Evolutionary conservation across 2,888 invertebrate species (phyloP), one percentile per base, ranked within the genome.

Genomic region (Monoplex corrugatus): DNA sequence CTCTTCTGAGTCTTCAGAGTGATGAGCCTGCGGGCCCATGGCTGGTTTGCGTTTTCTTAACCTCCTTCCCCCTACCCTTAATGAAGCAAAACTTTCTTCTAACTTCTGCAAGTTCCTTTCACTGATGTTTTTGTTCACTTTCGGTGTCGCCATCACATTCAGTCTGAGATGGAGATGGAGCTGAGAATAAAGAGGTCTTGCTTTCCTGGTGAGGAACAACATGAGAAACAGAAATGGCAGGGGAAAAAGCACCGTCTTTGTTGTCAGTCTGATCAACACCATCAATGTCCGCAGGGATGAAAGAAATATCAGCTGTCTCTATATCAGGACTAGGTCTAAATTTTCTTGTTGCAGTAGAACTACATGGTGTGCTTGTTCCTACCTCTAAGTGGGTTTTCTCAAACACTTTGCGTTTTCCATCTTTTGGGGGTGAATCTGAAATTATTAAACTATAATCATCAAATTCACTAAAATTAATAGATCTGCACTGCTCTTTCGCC

Each of bases 371-470:
- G 88, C 94, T 94, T 8, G 94, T 94, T 86, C 93, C 93, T 1
- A 93, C 89, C 68, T 68, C 84, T 23, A 23, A 2, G n/a, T 35
- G 1, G 23, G 35, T 45, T 78, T 85, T 38, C 0, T 23, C 75
- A 1, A n/a, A 23, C 68, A 78, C 83, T 8, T 19, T 35, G 19
- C 10, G 23, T 19, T 80, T 80, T 80, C 43, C 78, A 3, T 78
- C 50, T 68, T 45, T 57, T 44, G 93, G 91, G 8, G 92, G 90
- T 35, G 92, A 93, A 43, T 93, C 92, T 13, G 82, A 82, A 75
- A 94, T 92, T 16, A 93, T 89, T 32, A 95, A 88, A 90, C 94
- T 94, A 89, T 95, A 94, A 45, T 93, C 93, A 84, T 95, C 95
- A 92, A 95, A 93, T 85, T 95, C 94, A 91, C 94, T 95, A 88